These are phyloP conservation scores for Ceyx erithaca DNA, from an alignment of 2,797 vertebrate genomes.

Conservation along the genomic window DNA sequence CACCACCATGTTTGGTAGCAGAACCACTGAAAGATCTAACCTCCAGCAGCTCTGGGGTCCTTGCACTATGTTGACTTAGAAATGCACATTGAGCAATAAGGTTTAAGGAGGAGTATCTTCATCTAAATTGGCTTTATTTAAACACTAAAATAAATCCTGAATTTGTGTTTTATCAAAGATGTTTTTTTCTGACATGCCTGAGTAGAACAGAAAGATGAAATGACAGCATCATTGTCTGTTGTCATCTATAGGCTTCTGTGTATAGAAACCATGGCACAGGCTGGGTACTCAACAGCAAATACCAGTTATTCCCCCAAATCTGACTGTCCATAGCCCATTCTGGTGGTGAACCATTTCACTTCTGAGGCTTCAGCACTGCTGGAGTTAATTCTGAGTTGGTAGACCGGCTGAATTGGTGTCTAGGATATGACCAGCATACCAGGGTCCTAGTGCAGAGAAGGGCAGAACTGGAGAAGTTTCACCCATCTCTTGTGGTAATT, in stretches of 20 bases:
- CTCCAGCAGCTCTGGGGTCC: not conserved
- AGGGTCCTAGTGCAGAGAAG: not conserved
- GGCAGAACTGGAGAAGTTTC: not conserved
- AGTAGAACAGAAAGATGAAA: not conserved
- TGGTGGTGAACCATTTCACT: not conserved
- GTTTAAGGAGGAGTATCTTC: not conserved
- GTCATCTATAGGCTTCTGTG: not conserved
- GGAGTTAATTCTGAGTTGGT: not conserved
- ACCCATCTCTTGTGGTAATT: not conserved
- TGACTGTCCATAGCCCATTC: not conserved
- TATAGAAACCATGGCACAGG: not conserved
- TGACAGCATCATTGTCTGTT: not conserved
- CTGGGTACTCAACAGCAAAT: not conserved
- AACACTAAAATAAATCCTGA: not conserved
- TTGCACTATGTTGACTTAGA: not conserved
- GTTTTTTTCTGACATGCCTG: not conserved
- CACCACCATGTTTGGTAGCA: not conserved
- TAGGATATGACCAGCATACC: not conserved
- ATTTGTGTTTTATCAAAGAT: not conserved
- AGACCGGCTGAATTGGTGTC: not conserved
- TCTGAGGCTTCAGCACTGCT: not conserved
- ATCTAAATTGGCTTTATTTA: not conserved
- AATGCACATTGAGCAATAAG: not conserved
- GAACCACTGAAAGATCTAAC: not conserved
- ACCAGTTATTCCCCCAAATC: not conserved